Conservation (phyloP, 2,888 invertebrate genomes). For the Thera britannica region DNA sequence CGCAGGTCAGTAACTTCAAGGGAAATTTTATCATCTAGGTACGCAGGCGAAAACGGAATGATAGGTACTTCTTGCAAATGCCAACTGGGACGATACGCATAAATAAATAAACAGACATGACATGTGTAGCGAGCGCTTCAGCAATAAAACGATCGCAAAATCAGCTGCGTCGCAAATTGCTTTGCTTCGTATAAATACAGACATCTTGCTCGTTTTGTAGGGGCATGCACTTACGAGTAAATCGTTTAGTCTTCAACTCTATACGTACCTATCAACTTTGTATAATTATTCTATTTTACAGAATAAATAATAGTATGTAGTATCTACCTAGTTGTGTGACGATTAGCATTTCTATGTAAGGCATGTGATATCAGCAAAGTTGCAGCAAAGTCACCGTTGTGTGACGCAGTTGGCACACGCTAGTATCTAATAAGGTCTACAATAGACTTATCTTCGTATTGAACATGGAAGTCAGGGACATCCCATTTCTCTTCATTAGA, state of each 20-base stretch:
- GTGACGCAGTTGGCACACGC: conserved; percentile 77
- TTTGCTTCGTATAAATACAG: conserved; percentile 32
- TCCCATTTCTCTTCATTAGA: conserved; percentile 28
- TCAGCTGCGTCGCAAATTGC: conserved; percentile 43
- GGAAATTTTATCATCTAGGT: conserved; percentile 31
- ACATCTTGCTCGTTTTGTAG: conserved; percentile 25
- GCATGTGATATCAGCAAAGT: conserved; percentile 56
- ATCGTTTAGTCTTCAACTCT: background rate
- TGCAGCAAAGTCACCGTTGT: conserved; percentile 41
- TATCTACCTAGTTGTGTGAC: background rate
- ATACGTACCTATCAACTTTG: background rate
- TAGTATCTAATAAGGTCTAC: conserved; percentile 35
- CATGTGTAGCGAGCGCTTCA: conserved; percentile 36
- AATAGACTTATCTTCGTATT: conserved; percentile 26
- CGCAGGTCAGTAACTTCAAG: conserved; percentile 48
- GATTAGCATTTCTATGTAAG: conserved; percentile 34
- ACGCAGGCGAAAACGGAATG: conserved; percentile 26
- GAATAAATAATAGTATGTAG: no score
- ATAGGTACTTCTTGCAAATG: conserved; percentile 27
- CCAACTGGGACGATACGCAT: conserved; percentile 40
- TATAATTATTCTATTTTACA: background rate
- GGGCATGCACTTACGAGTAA: conserved; percentile 13
- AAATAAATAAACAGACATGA: conserved; percentile 42
- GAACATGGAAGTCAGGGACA: conserved; percentile 23
- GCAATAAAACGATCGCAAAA: conserved; percentile 44